Evolutionary conservation across 2,797 vertebrate species (phyloP), one percentile per base, ranked within the genome.

Genomic region (Pithecia hirsuta): DNA sequence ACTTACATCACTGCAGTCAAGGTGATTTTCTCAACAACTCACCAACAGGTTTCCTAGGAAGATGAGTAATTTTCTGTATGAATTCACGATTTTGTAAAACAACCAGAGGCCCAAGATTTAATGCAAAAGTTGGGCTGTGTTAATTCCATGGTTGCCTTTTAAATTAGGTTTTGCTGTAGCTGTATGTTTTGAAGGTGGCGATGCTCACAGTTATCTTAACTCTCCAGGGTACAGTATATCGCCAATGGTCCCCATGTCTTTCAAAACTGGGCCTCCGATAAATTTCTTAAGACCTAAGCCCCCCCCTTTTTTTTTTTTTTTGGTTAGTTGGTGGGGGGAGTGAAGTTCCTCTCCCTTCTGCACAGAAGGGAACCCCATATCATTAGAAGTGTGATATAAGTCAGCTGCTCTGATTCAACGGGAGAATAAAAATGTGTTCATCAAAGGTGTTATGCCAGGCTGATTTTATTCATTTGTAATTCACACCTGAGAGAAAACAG

Each of bases 1-100:
- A 91, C 90, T 89, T 4, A 46, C 44, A 52, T 17, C 93, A 96
- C 95, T 48, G 70, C 52, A 93, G 15, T 44, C 83, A 86, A 95
- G 80, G 80, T 15, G 97, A 95, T 64, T 98, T 59, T 97, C 64
- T 94, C 79, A 90, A 39, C 88, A 95, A 81, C 70, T 30, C 67
- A 92, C 98, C 98, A 98, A 98, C 98, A 98, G 96, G 97, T 98
- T 98, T 95, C 95, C 90, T 95, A 83, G 93, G 96, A 97, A 96
- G 93, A 97, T 91, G 36, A 91, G 44, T 90, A 57, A 96, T 98
- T 98, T 97, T 97, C 88, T 55, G 30, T 91, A 55, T 70, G 84
- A 5, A 90, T 98, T 97, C 78, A 30, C 61, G 55, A 92, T 97
- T 96, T 64, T 93, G 86, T 44, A 96, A 79, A 96, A 93, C 84